Base-by-base conservation (phyloP, 1,140 invertebrate genomes). In the Trichonephila inaurata region DNA sequence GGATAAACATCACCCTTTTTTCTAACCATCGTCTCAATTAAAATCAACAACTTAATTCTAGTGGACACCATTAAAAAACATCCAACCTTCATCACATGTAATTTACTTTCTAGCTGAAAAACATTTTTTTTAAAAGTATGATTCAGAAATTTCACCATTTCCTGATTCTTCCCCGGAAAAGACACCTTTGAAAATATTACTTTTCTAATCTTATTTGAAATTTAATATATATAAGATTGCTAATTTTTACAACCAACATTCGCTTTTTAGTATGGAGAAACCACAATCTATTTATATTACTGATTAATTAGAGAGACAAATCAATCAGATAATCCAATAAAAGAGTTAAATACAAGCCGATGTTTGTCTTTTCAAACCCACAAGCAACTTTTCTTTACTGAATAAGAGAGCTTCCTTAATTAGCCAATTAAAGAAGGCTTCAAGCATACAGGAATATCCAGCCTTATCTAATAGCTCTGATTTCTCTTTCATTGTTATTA, bases 401-500 rank as follows among this genome's bases (percentile, higher is more conserved):
- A 24, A 44, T 81, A 18, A n/a, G 14, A 77, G 44, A 28, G 44
- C 83, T 60, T 85, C 58, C 83, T 24, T 85, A 91, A 91, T 91
- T 91, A 62, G 58, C 89, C 89, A 91, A 91, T 89, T 85, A 60
- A 61, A 60, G 83, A 18, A 85, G 10, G 51, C 83, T 89, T 89
- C 88, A 69, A 89, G 88, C 88, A 89, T 85, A 61, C 44, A 24
- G 83, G 44, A 85, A 85, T 51, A 61, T 33, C 33, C 89, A 91
- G 81, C 89, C 89, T 12, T 82, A 91, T 91, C 89, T 81, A 91
- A 91, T 85, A 24, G 83, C 83, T 40, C 72, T 58, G 83, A 61
- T 85, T 85, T 85, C 83, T 85, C 51, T 85, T 85, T 60, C 83
- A 85, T 16, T 81, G 14, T n/a, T 24, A 28, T 85, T 60, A 60